Base-by-base conservation (phyloP, 2,113 vertebrate genomes). In the Mobula birostris region DNA sequence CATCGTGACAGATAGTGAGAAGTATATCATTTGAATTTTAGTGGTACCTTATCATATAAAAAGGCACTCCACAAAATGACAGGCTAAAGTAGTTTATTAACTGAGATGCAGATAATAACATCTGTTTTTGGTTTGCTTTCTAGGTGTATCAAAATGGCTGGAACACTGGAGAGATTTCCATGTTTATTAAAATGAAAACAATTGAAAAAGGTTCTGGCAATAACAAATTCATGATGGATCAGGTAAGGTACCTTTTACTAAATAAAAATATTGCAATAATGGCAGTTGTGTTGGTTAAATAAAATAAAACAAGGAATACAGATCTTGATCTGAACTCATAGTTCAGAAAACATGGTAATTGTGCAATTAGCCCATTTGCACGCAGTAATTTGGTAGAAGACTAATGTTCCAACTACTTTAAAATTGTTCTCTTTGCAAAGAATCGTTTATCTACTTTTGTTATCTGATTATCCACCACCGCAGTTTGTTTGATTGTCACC, bases 131-230 rank as follows among this genome's bases (percentile, higher is more conserved):
- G 5, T 19, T 82, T 48, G 14, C 15, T 27, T 32, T 74, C n/a
- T 94, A 96, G 96, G 68, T 96, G 36, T 95, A 77, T 94, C 94
- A 95, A 94, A 95, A 94, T 94, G 95, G 96, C 2, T 80, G 94
- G 95, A 88, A 95, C 61, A 95, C 4, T 0, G 93, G 94, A 15
- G 94, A 95, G 63, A 92, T 74, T 76, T n/a, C 95, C 56, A 14
- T 96, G 94, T 94, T 29, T 79, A 94, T 95, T 94, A 95, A 93
- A 74, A 63, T 66, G 94, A 96, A 95, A 78, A 95, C 95, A 32
- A n/a, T 94, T 36, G 92, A 80, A 66, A 95, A 68, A 88, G 76
- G 92, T n/a, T 95, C 87, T 29, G 61, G 92, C 85, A 94, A 94
- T 94, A 80, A 83, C 27, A 24, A n/a, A 40, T 94, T 32, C 1